These are phyloP conservation scores for Vipera ursinii DNA, from an alignment of 2,797 vertebrate species.

Conservation along the genomic window DNA sequence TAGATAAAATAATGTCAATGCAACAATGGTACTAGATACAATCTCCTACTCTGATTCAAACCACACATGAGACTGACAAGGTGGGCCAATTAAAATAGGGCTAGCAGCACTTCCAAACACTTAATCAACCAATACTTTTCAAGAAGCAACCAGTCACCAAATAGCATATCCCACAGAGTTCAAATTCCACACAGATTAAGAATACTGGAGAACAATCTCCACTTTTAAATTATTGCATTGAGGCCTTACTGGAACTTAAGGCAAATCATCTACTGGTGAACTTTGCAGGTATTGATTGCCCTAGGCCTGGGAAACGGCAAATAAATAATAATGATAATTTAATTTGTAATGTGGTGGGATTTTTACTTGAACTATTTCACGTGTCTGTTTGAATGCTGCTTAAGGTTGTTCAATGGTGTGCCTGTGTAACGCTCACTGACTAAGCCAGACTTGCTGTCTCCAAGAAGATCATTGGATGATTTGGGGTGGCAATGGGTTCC, in stretches of 20 bases:
- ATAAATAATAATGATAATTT: neutral
- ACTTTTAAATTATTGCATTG: neutral
- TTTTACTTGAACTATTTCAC: no score
- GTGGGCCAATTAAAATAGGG: neutral
- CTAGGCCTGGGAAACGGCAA: neutral
- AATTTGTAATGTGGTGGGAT: neutral
- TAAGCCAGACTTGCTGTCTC: no score
- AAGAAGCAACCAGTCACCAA: neutral
- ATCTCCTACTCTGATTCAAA: neutral
- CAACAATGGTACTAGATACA: neutral
- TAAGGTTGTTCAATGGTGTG: no score
- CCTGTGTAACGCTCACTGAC: no score
- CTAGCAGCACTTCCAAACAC: neutral
- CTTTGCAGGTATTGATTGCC: neutral
- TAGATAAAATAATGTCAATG: neutral
- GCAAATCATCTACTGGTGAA: neutral
- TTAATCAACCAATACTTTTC: neutral
- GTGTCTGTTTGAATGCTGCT: no score
- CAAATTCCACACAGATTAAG: neutral
- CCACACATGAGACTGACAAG: neutral
- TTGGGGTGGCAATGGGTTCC: no score
- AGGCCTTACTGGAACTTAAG: neutral
- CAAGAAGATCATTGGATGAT: no score
- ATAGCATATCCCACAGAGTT: neutral
- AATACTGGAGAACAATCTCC: neutral